A percentile compares a stretch with the other conserved stretches of the same genome.
Evolutionary conservation across 2,797 vertebrate species (phyloP).

Genomic region (Sternotherus odoratus): DNA sequence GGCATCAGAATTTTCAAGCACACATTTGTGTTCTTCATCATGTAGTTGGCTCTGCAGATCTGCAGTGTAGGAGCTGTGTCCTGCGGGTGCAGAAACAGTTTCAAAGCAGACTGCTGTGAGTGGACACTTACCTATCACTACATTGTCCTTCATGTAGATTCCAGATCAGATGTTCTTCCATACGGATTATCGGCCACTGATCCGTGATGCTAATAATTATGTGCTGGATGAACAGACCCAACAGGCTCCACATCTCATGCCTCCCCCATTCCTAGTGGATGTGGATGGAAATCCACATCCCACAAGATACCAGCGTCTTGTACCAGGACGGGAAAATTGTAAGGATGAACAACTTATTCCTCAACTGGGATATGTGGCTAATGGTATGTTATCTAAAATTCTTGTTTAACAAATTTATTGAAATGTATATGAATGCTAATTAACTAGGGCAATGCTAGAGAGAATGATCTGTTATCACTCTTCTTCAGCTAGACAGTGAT

Average conservation of each 20-base stretch:
- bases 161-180: slow-evolving; percentile 99
- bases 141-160: slow-evolving; percentile 84
- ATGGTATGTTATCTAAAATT: slow-evolving; percentile 83
- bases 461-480: neutral
- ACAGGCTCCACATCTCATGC: slow-evolving; percentile 99
- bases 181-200: slow-evolving; percentile 96
- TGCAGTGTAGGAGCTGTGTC: slow-evolving; percentile 12
- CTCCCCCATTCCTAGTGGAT: slow-evolving; percentile 96
- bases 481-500: neutral
- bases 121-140: slow-evolving; percentile 24
- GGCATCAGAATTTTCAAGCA: neutral
- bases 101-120: slow-evolving; percentile 50
- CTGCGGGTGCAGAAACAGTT: slow-evolving; percentile 9
- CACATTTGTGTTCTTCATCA: slow-evolving; percentile 17
- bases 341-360: slow-evolving; percentile 97
- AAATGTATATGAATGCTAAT: neutral
- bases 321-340: slow-evolving; percentile 96
- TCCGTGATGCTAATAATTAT: slow-evolving; percentile 98
- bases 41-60: slow-evolving; percentile 18
- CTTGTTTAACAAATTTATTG: neutral
- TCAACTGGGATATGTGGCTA: slow-evolving; percentile 95
- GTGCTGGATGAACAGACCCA: slow-evolving; percentile 98
- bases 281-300: slow-evolving; percentile 98
- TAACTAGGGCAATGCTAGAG: neutral
- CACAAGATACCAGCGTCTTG: slow-evolving; percentile 91